Base-by-base conservation (phyloP, 2,797 vertebrate genomes). In the Ibycter americanus region DNA sequence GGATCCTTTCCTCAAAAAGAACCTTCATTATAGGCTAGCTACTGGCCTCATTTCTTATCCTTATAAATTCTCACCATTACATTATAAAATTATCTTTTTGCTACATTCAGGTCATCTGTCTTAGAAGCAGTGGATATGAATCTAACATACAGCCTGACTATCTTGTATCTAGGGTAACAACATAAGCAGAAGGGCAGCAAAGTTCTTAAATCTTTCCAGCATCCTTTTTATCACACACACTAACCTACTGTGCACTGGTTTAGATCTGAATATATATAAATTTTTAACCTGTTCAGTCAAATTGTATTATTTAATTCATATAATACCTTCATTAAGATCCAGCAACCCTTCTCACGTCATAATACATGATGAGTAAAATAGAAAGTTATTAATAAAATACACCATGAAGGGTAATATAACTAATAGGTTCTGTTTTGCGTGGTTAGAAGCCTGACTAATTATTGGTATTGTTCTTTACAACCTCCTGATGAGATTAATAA, bases 401-500 rank as follows among this genome's bases (percentile, higher is more conserved):
- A 82, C 5, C 83, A 4, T 59, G 72, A 91, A 68, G 58, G 21
- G 34, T 73, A 93, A 92, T 76, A 80, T 42, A 92, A 70, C 46
- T 68, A 93, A 72, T 59, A 95, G 56, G 65, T 67, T 85, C 68
- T 88, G 36, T 52, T 93, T 94, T 93, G 71, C 4, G 11, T 76
- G 87, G 78, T 88, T 93, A 86, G 82, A 92, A 96, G 56, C 25
- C 82, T 89, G 76, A 93, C 81, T 95, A 95, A 95, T 96, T 94
- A 93, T 84, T 89, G 18, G 16, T 54, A 92, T 93, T 94, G 76
- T 93, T 92, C 80, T 95, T 96, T 94, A 96, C 66, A 93, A 79
- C 65, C 78, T 93, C 73, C 54, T 89, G 92, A 87, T 93, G 51
- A 88, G 85, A 96, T 87, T 94, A 93, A 91, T 86, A 91, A 94